Evolutionary conservation across 2,113 vertebrate species (phyloP).

Genomic region (Uria aalge): DNA sequence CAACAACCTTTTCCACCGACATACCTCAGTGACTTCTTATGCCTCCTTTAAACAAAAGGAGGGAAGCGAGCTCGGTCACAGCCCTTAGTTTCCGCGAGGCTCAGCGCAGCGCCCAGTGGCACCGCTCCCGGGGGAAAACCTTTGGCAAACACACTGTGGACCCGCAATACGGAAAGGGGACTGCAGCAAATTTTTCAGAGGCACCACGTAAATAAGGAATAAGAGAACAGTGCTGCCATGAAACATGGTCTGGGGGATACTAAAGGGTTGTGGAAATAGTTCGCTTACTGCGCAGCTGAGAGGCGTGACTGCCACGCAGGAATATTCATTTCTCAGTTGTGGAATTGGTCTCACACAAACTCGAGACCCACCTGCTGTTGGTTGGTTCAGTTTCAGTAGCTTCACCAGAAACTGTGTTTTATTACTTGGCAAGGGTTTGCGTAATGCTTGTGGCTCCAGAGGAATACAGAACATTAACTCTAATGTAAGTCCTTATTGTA

Average conservation of each 20-base stretch:
- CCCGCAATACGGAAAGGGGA: not conserved
- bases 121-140: not conserved
- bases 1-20: not conserved
- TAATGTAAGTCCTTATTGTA: not conserved
- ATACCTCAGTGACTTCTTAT: not conserved
- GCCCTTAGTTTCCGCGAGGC: not conserved
- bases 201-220: not conserved
- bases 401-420: not conserved
- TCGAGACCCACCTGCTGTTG: not conserved
- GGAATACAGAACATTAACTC: not conserved
- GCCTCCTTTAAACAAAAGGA: not conserved
- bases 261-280: not conserved
- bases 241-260: rapidly evolving
- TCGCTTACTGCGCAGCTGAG: not conserved
- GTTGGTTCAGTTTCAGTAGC: not conserved
- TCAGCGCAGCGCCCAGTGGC: not conserved
- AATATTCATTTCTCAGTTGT: not conserved
- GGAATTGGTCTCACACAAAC: not conserved
- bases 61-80: not conserved
- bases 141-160: not conserved
- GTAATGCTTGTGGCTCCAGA: not conserved
- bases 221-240: not conserved
- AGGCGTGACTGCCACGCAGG: not conserved
- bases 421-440: not conserved
- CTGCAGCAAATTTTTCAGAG: not conserved